A percentile compares a stretch with the other conserved stretches of the same genome.
Conservation (phyloP, 2,113 vertebrate species). For the Eurystomus gularis region DNA sequence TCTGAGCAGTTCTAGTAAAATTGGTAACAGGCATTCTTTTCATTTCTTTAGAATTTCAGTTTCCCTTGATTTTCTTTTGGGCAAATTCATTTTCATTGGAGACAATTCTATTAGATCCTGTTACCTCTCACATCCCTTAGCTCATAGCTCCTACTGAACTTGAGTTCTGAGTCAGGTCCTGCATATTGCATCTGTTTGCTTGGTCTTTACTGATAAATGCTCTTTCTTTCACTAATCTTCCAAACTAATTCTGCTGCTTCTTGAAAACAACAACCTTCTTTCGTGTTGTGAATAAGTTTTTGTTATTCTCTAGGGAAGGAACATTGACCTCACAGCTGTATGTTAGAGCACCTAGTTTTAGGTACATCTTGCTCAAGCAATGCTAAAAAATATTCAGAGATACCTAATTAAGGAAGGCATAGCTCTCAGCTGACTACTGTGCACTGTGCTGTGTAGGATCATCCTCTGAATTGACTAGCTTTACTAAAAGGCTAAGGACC, state of each 20-base stretch:
- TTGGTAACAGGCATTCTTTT: not conserved
- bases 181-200: accelerated
- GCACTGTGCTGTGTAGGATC: not conserved
- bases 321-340: not conserved
- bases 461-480: not conserved
- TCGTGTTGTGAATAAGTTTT: not conserved
- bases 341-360: not conserved
- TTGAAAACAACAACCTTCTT: not conserved
- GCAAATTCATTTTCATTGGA: not conserved
- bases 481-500: not conserved
- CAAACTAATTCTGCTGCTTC: not conserved
- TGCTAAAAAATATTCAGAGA: not conserved
- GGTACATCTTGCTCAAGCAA: not conserved
- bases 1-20: not conserved
- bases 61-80: not conserved
- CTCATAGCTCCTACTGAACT: not conserved
- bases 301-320: not conserved
- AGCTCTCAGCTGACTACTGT: not conserved
- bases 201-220: not conserved
- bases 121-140: not conserved
- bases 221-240: not conserved
- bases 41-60: not conserved
- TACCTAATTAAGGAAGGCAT: not conserved
- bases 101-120: not conserved
- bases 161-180: not conserved